These are phyloP conservation scores for Varanus salvator DNA, from an alignment of 2,113 vertebrate species.

Conservation along the genomic window DNA sequence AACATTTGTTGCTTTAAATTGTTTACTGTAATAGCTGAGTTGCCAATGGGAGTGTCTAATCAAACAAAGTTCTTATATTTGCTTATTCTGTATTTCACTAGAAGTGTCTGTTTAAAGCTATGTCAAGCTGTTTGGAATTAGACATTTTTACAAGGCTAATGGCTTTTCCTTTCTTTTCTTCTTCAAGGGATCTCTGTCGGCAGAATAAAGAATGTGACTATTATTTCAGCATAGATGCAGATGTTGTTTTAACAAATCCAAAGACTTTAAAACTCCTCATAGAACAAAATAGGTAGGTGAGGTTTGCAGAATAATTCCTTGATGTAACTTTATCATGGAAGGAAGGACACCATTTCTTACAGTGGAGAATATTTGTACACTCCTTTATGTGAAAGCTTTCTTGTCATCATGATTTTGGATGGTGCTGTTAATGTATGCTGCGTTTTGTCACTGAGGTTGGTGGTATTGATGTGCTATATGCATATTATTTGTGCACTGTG, in stretches of 20 bases:
- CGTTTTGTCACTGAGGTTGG: not conserved
- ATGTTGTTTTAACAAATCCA: slow-evolving; percentile 92
- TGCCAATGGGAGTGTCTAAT: not conserved
- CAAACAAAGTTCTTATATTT: slow-evolving; percentile 5
- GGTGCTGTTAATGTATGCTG: not conserved
- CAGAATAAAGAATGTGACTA: slow-evolving; percentile 87
- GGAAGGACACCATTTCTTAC: not conserved
- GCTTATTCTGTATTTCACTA: not conserved
- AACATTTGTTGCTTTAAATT: not conserved
- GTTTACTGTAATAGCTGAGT: not conserved
- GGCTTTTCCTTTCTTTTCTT: slow-evolving; percentile 48
- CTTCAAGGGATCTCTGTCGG: slow-evolving; percentile 90
- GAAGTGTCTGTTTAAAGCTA: not conserved
- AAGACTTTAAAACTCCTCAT: slow-evolving; percentile 92
- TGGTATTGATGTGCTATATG: not conserved
- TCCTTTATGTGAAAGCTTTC: not conserved
- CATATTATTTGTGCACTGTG: not conserved
- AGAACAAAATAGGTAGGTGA: slow-evolving; percentile 94
- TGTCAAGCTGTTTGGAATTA: rapidly evolving
- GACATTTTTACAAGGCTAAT: slow-evolving; percentile 6
- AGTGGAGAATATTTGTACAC: not conserved
- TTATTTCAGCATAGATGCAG: slow-evolving; percentile 94
- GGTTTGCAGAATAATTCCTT: not conserved
- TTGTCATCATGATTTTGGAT: not conserved
- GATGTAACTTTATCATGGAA: not conserved